These are phyloP conservation scores for Sebastes goodei DNA, from an alignment of 2,797 vertebrate species.

Conservation along the genomic window DNA sequence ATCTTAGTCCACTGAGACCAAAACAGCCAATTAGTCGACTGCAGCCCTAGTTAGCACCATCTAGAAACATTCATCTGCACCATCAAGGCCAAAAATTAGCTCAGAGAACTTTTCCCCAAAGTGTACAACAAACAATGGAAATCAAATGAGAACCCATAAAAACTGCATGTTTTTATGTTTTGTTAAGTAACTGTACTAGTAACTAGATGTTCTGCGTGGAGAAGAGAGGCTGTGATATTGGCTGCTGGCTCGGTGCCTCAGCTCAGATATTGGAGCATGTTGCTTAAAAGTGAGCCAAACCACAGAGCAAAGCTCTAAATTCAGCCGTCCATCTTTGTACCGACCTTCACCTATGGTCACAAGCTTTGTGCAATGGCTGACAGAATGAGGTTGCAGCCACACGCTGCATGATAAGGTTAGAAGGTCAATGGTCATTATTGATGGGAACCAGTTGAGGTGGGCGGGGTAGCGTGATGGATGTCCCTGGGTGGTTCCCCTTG, in stretches of 20 bases:
- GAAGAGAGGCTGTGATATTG: neutral
- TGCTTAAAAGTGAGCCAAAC: neutral
- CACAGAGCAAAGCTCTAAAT: constrained; percentile 7
- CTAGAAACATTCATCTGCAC: neutral
- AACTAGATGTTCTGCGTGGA: neutral
- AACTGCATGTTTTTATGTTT: neutral
- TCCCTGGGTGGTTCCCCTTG: neutral
- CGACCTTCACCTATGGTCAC: constrained; percentile 26
- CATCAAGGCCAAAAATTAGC: neutral
- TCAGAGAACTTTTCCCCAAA: neutral
- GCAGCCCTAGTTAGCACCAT: neutral
- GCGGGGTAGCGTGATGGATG: neutral
- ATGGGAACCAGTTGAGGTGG: neutral
- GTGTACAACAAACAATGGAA: neutral
- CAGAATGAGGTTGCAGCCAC: constrained; percentile 16
- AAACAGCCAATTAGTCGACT: too few species aligned
- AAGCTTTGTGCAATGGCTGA: constrained; percentile 13
- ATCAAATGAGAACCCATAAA: neutral
- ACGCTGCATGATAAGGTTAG: neutral
- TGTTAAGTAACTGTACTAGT: neutral
- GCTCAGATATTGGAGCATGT: neutral
- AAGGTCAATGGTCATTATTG: constrained; percentile 7
- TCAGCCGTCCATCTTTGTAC: neutral
- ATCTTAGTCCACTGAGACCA: too few species aligned
- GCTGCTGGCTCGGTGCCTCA: neutral